phyloP scores from a whole-genome alignment of 2,888 invertebrate species.

The Yponomeuta evonymella region DNA sequence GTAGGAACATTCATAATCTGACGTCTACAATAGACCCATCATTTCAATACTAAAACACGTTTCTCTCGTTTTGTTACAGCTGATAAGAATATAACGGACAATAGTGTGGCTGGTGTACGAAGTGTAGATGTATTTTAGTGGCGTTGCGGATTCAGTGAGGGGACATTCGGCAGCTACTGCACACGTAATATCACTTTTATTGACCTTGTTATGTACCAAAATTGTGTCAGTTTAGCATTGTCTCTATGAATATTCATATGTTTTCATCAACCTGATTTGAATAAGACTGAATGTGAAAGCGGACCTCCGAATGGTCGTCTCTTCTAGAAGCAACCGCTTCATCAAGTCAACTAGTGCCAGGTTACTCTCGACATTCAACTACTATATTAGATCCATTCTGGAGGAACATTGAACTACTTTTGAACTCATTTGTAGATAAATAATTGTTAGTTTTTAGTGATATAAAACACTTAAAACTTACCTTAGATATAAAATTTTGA shows the following conservation, averaged over 20 bases:
- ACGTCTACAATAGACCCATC: background rate
- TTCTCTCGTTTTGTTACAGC: constrained; percentile 40
- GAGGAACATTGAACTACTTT: constrained; percentile 2
- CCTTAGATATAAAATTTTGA: constrained; percentile 62
- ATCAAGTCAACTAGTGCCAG: constrained; percentile 16
- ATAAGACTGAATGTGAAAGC: constrained; percentile 13
- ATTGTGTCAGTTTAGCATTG: background rate
- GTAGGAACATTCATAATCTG: too few relatives aligned
- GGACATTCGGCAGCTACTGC: constrained; percentile 4
- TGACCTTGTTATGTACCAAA: background rate
- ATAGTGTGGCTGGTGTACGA: constrained; percentile 52
- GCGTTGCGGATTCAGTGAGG: background rate
- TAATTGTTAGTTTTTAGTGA: constrained; percentile 59
- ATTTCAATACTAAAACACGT: background rate
- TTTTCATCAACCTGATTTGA: constrained; percentile 3
- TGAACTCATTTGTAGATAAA: constrained; percentile 54
- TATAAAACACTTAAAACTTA: constrained; percentile 49
- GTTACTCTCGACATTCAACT: constrained; percentile 12
- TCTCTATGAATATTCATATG: background rate
- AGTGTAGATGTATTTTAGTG: constrained; percentile 18
- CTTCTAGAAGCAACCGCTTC: constrained; percentile 9
- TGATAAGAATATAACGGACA: constrained; percentile 62
- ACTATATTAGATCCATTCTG: background rate
- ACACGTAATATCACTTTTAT: background rate
- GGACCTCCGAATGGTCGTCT: constrained; percentile 6